A percentile compares a stretch with the other conserved stretches of the same genome.
Evolutionary conservation across 37 sponge, comb jelly and placozoan species (phyloP).

Genomic region (Oopsacas minuta): DNA sequence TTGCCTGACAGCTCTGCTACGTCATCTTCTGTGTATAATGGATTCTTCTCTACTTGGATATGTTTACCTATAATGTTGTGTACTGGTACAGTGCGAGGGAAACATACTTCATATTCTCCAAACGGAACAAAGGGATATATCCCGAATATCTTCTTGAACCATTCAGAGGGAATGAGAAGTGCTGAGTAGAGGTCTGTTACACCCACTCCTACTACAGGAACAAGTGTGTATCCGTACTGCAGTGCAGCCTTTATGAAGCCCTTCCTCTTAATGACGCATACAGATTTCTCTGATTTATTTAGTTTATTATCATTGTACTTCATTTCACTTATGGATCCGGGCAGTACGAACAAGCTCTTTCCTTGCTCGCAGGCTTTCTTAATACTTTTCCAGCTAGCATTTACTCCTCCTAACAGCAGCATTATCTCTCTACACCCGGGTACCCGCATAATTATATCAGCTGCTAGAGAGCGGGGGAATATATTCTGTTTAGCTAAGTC

Average conservation of each 20-base stretch:
- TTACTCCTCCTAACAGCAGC: background rate
- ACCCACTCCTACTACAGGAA: background rate
- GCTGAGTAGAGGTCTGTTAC: background rate
- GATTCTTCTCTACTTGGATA: background rate
- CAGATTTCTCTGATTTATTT: background rate
- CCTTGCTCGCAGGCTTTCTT: background rate
- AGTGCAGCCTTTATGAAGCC: conserved; percentile 15
- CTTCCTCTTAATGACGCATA: background rate
- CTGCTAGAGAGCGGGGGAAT: background rate
- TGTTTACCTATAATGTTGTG: conserved; percentile 9
- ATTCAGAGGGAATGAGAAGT: background rate
- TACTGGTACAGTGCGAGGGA: background rate
- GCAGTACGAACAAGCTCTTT: background rate
- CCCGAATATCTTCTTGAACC: conserved; percentile 13
- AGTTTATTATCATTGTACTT: background rate
- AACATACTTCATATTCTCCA: background rate
- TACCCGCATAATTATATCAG: background rate
- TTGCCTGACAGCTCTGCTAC: conserved; percentile 3
- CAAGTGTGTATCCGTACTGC: background rate
- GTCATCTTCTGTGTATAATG: background rate
- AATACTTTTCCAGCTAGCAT: conserved; percentile 14
- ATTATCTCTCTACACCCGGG: background rate
- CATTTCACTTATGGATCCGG: conserved; percentile 6
- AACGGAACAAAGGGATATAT: background rate
- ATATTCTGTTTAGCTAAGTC: background rate